phyloP scores from a whole-genome alignment of 2,797 vertebrate species.

The Rhynchonycteris naso region DNA sequence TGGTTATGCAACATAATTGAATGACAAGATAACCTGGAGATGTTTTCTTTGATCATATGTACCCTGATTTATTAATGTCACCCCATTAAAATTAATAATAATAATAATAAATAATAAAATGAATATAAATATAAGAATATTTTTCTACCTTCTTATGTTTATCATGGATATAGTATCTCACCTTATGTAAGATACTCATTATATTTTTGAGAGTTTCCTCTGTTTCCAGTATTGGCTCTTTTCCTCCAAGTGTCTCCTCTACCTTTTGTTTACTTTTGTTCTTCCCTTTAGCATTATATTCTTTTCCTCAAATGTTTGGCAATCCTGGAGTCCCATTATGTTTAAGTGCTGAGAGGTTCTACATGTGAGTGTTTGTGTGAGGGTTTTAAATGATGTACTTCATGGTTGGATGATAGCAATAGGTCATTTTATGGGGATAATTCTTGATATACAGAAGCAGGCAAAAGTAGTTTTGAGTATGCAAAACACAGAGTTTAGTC shows the following conservation, averaged over 20 bases:
- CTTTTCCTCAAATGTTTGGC: neutral
- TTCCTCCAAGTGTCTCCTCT: neutral
- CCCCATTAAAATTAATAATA: no score
- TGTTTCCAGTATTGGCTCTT: neutral
- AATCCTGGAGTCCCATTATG: neutral
- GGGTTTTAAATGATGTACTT: constrained; percentile 5
- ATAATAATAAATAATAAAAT: no score
- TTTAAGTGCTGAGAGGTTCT: neutral
- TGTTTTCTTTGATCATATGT: no score
- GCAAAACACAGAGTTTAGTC: neutral
- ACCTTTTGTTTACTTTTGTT: constrained; percentile 9
- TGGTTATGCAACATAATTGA: no score
- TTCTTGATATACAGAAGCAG: neutral
- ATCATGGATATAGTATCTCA: neutral
- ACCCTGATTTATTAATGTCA: no score
- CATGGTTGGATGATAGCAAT: neutral
- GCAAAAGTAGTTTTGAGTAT: neutral
- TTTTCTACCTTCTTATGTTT: neutral
- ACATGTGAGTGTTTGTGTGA: neutral
- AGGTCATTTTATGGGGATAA: neutral
- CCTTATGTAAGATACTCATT: neutral
- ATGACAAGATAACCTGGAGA: no score
- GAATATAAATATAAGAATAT: no score
- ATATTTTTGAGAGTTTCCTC: neutral
- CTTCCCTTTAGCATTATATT: constrained; percentile 5